Evolutionary conservation across 2,113 vertebrate species (phyloP).

Genomic region (Theristicus caerulescens): DNA sequence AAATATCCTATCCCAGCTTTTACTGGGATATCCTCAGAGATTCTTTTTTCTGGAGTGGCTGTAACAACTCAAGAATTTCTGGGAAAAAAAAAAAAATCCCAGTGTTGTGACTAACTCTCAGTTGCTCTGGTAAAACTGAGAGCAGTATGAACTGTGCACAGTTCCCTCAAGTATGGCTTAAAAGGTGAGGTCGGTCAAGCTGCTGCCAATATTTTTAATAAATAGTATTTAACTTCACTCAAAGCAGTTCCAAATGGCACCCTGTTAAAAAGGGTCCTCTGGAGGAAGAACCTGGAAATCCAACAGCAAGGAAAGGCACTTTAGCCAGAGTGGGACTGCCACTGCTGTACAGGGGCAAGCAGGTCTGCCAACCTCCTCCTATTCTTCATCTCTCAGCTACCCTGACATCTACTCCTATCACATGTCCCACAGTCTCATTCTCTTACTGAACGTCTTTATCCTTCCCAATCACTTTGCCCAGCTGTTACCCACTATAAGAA

Average conservation of each 20-base stretch:
- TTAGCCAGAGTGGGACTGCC: neutral
- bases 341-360: neutral
- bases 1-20: neutral
- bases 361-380: neutral
- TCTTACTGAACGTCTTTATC: neutral
- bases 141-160: neutral
- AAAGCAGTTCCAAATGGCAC: neutral
- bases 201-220: neutral
- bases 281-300: neutral
- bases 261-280: neutral
- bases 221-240: neutral
- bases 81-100: neutral
- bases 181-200: neutral
- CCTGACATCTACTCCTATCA: neutral
- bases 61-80: neutral
- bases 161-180: neutral
- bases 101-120: neutral
- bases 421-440: neutral
- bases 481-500: neutral
- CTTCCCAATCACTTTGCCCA: neutral
- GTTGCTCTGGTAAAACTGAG: neutral
- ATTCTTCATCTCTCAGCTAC: neutral
- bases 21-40: neutral
- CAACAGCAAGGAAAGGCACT: neutral
- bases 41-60: neutral